Evolutionary conservation across 2,113 vertebrate genomes (phyloP), one percentile per base, ranked within the genome.

Genomic region (Lethenteron camtschaticum): DNA sequence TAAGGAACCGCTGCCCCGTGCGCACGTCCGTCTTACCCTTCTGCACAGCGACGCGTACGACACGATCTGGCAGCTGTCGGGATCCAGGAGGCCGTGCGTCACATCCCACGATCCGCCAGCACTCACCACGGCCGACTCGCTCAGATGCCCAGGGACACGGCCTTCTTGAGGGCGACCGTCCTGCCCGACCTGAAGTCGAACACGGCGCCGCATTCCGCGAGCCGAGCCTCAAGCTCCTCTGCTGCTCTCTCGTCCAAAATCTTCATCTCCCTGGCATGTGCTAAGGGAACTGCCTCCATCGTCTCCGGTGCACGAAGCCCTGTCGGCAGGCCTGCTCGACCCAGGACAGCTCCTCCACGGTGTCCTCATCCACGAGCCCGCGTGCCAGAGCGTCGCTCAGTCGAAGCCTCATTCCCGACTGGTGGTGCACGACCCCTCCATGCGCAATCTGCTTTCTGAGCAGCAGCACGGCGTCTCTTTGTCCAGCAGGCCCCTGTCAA

Each of bases 381-480:
- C 84, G 83, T 41, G 80, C 79, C 69, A 83, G 69, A 1, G 94
- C 87, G 24, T 83, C 79, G 3, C 76, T 76, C 68, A 92, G 85
- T 0, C 81, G 81, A 24, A 97, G 83, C 70, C 90, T 85, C 77
- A 86, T 78, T 13, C 91, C 87, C 72, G 89, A 92, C 69, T 71
- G 12, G 68, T 88, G 86, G 55, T 97, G 88, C 75, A 94, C 81
- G 74, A 97, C 80, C 18, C 91, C 94, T 69, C 91, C 94, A 55
- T 83, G 86, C 20, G 84, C 80, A 56, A 97, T 78, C 75, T 97
- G 94, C 72, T 80, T 83, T 68, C 82, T 73, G 76, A 97, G 73
- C 56, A 85, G 78, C 63, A 75, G 76, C 70, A 85, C 74, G 4
- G 83, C 85, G 85, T 74, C 0, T 83, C 79, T 74, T 77, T 79